These are phyloP conservation scores for Hippoglossus stenolepis DNA, from an alignment of 2,113 vertebrate genomes.

Conservation along the genomic window DNA sequence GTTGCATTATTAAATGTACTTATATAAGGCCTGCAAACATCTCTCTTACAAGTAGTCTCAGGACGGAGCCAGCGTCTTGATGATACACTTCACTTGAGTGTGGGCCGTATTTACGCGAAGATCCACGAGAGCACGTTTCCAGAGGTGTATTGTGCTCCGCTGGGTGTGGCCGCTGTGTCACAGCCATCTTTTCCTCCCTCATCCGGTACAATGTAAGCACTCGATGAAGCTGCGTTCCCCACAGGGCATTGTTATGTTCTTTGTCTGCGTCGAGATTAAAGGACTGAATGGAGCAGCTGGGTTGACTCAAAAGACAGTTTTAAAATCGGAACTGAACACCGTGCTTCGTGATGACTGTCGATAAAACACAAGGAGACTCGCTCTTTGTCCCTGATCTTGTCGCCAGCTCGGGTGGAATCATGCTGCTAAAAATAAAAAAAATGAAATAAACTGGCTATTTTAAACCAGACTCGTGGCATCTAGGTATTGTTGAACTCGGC, in stretches of 20 bases:
- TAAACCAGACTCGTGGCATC: neutral
- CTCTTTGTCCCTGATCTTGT: neutral
- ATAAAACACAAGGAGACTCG: neutral
- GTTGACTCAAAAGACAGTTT: slow-evolving; percentile 18
- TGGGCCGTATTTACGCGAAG: slow-evolving; percentile 10
- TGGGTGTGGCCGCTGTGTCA: slow-evolving; percentile 53
- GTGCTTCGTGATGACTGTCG: neutral
- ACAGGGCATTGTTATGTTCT: slow-evolving; percentile 41
- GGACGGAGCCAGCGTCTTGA: slow-evolving; percentile 19
- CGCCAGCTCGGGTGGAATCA: neutral
- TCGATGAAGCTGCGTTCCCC: slow-evolving; percentile 23
- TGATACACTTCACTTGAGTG: slow-evolving; percentile 9
- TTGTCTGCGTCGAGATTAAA: slow-evolving; percentile 47
- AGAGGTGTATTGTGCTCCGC: slow-evolving; percentile 25
- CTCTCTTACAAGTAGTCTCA: slow-evolving; percentile 26
- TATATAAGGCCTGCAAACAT: slow-evolving; percentile 55
- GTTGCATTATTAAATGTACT: slow-evolving; percentile 77
- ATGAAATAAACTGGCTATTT: neutral
- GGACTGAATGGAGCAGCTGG: neutral
- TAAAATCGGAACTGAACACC: slow-evolving; percentile 10
- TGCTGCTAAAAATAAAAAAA: neutral
- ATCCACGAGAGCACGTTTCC: slow-evolving; percentile 17
- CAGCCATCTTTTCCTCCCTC: slow-evolving; percentile 32
- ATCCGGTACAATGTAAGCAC: slow-evolving; percentile 32
- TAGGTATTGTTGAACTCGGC: neutral